Conservation (phyloP, 2,888 invertebrate genomes). For the Melinaea marsaeus region DNA sequence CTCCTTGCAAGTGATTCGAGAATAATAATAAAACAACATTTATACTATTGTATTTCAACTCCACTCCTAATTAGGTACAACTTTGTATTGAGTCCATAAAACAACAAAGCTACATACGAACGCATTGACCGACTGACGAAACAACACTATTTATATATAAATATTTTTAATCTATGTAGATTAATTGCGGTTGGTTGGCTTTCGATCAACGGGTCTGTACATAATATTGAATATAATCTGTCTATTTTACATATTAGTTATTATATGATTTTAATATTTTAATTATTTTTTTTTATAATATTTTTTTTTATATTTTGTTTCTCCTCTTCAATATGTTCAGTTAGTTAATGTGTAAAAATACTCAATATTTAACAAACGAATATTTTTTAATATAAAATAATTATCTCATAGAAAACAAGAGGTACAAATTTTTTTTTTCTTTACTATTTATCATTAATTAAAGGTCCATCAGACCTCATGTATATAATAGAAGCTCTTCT, state of each 20-base stretch:
- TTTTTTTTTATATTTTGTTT: slow-evolving; percentile 57
- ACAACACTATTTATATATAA: slow-evolving; percentile 6
- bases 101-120: slow-evolving; percentile 63
- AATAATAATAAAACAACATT: slow-evolving; percentile 76
- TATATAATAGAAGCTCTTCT: slow-evolving; percentile 68
- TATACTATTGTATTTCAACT: slow-evolving; percentile 76
- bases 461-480: slow-evolving; percentile 57
- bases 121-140: slow-evolving; percentile 45
- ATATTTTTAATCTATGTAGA: slow-evolving; percentile 7
- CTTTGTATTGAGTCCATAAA: slow-evolving; percentile 67
- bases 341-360: slow-evolving; percentile 70
- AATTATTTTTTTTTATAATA: slow-evolving; percentile 58
- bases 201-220: slow-evolving; percentile 52
- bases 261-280: slow-evolving; percentile 64
- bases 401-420: slow-evolving; percentile 72
- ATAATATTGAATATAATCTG: slow-evolving; percentile 55
- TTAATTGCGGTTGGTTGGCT: background rate
- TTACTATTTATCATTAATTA: slow-evolving; percentile 40
- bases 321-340: slow-evolving; percentile 67
- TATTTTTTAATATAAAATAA: slow-evolving; percentile 68
- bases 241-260: slow-evolving; percentile 26
- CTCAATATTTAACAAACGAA: slow-evolving; percentile 73
- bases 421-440: slow-evolving; percentile 56
- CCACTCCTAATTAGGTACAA: slow-evolving; percentile 73
- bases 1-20: slow-evolving; percentile 75